Conservation (phyloP, 1,140 invertebrate species). For the Diploscapter pachys region DNA sequence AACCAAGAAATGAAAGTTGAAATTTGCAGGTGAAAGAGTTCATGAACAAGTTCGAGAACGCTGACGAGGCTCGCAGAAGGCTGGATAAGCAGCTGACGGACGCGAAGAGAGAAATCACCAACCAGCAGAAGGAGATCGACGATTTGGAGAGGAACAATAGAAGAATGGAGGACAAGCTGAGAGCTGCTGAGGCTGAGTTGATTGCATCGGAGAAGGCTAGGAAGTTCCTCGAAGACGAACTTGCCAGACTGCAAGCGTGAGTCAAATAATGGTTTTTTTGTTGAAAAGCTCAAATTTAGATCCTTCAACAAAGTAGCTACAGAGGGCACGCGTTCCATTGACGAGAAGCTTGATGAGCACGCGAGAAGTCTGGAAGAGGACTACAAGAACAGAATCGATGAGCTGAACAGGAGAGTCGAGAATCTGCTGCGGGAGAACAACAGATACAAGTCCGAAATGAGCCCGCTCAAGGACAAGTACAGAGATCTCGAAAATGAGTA, state of each 20-base stretch:
- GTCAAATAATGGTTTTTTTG: constrained; percentile 1
- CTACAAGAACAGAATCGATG: constrained; percentile 57
- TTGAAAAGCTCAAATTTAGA: constrained; percentile 37
- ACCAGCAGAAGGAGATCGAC: constrained; percentile 50
- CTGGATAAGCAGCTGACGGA: constrained; percentile 54
- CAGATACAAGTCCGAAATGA: constrained; percentile 46
- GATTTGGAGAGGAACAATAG: constrained; percentile 49
- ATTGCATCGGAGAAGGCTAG: constrained; percentile 49
- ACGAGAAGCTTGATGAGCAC: constrained; percentile 54
- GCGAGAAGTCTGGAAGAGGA: constrained; percentile 49
- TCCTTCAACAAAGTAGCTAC: constrained; percentile 47
- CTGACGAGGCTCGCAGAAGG: constrained; percentile 48
- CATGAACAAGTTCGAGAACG: constrained; percentile 48
- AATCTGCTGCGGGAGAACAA: constrained; percentile 50
- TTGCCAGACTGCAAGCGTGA: constrained; percentile 50
- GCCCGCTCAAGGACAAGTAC: constrained; percentile 49
- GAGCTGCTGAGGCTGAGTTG: constrained; percentile 44
- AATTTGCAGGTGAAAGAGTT: constrained; percentile 43
- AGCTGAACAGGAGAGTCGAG: constrained; percentile 52
- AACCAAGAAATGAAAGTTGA: not conserved
- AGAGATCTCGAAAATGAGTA: constrained; percentile 55
- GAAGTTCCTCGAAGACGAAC: constrained; percentile 53
- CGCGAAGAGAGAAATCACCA: constrained; percentile 47
- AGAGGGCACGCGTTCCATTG: constrained; percentile 50
- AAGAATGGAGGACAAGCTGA: constrained; percentile 54